phyloP scores from a whole-genome alignment of 2,888 invertebrate genomes.

The Gerosis bhagava region DNA sequence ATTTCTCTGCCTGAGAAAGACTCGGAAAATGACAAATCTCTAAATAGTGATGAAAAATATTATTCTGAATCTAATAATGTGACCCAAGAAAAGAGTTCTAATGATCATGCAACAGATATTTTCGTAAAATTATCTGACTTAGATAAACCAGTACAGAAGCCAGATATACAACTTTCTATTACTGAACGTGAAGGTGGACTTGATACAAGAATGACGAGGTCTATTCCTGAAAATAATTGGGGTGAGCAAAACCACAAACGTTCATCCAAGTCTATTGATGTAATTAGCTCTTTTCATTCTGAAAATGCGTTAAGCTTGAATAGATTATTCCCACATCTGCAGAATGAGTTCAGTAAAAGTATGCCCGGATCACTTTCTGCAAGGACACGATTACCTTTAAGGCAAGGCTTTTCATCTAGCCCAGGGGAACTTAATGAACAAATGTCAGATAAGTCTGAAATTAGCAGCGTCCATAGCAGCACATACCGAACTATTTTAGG shows the following conservation, averaged over 20 bases:
- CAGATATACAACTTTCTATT: conserved; percentile 38
- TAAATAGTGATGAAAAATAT: no score
- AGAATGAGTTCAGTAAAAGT: conserved; percentile 70
- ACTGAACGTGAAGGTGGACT: conserved; percentile 45
- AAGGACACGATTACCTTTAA: conserved; percentile 52
- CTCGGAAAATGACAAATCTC: background rate
- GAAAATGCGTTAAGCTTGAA: conserved; percentile 82
- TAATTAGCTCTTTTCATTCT: conserved; percentile 80
- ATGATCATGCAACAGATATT: conserved; percentile 50
- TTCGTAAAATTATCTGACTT: conserved; percentile 92
- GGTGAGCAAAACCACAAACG: conserved; percentile 72
- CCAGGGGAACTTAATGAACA: conserved; percentile 70
- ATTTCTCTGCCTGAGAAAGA: conserved; percentile 41
- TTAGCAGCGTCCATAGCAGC: conserved; percentile 81
- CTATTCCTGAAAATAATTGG: conserved; percentile 87
- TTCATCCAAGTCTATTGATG: conserved; percentile 84
- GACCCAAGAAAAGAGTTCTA: no score
- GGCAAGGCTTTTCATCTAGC: conserved; percentile 47
- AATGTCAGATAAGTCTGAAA: conserved; percentile 75
- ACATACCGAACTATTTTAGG: conserved; percentile 80
- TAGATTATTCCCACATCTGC: conserved; percentile 84
- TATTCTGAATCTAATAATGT: no score
- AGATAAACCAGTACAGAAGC: conserved; percentile 83
- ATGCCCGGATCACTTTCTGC: conserved; percentile 67
- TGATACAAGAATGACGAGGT: conserved; percentile 84